phyloP scores from a whole-genome alignment of 2,113 vertebrate genomes.

The Lanius collurio region DNA sequence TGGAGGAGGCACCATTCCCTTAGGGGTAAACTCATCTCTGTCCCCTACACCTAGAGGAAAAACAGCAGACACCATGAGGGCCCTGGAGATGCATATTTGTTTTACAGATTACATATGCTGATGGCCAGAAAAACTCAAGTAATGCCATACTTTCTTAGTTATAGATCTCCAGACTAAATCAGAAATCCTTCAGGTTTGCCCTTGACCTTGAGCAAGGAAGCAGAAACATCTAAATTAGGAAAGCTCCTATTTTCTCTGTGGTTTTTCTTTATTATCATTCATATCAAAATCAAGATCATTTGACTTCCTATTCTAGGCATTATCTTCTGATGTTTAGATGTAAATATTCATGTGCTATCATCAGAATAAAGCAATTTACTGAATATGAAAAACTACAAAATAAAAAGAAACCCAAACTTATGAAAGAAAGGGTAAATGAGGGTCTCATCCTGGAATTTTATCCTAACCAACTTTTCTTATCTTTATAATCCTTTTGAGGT shows the following conservation, averaged over 20 bases:
- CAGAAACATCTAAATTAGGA: background rate
- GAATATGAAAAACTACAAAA: background rate
- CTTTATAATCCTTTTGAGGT: background rate
- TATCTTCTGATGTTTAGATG: background rate
- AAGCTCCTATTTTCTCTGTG: background rate
- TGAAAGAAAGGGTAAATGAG: background rate
- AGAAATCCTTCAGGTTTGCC: background rate
- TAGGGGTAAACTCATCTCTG: background rate
- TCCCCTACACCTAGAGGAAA: background rate
- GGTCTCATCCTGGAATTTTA: background rate
- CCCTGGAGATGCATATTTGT: background rate
- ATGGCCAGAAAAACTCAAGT: background rate
- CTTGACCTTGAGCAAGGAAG: background rate
- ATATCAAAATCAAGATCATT: background rate
- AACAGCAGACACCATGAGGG: background rate
- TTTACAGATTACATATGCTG: background rate
- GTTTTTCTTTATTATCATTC: background rate
- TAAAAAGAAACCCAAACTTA: background rate
- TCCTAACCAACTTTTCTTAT: background rate
- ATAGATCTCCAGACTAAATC: background rate
- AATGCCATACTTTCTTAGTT: rapidly evolving
- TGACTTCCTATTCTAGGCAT: background rate
- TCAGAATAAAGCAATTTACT: background rate
- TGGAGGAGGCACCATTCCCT: background rate
- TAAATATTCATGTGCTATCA: background rate